phyloP scores from a whole-genome alignment of 2,797 vertebrate genomes.

The Cryptoprocta ferox region DNA sequence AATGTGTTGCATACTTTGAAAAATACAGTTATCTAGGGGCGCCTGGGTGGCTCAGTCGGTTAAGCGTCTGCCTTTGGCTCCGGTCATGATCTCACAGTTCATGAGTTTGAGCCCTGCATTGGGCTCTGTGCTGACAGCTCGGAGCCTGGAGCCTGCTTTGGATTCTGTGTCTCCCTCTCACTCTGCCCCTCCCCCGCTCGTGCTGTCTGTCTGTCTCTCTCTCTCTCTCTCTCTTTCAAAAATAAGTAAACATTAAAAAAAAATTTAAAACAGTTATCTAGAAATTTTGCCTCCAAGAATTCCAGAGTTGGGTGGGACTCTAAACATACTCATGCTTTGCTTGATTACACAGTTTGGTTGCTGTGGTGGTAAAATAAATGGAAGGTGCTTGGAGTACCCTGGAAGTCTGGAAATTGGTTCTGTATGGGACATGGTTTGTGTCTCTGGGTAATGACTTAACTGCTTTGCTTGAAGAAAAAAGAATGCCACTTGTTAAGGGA shows the following conservation, averaged over 20 bases:
- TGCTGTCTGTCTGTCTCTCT: too few relatives aligned
- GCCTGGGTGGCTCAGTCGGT: too few relatives aligned
- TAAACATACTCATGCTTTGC: background rate
- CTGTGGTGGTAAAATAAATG: background rate
- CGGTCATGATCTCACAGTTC: too few relatives aligned
- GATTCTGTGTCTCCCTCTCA: too few relatives aligned
- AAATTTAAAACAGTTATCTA: background rate
- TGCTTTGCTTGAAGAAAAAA: background rate
- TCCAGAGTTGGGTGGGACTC: background rate
- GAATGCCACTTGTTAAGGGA: background rate
- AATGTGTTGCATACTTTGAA: background rate
- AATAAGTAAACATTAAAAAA: too few relatives aligned
- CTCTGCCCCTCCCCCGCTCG: too few relatives aligned
- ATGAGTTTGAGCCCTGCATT: too few relatives aligned
- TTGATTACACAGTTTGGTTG: background rate
- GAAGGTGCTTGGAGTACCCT: background rate
- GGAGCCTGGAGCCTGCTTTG: too few relatives aligned
- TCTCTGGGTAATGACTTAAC: background rate
- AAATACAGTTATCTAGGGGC: background rate
- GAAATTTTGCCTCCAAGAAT: background rate
- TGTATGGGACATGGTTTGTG: background rate
- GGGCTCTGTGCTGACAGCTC: too few relatives aligned
- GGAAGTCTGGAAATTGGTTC: slow-evolving; percentile 2
- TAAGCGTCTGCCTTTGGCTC: too few relatives aligned
- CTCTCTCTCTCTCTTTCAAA: too few relatives aligned